Percentiles rank a stretch among this genome's conserved stretches.
phyloP scores from a whole-genome alignment of 2,797 vertebrate species.

The Sciurus vulgaris region DNA sequence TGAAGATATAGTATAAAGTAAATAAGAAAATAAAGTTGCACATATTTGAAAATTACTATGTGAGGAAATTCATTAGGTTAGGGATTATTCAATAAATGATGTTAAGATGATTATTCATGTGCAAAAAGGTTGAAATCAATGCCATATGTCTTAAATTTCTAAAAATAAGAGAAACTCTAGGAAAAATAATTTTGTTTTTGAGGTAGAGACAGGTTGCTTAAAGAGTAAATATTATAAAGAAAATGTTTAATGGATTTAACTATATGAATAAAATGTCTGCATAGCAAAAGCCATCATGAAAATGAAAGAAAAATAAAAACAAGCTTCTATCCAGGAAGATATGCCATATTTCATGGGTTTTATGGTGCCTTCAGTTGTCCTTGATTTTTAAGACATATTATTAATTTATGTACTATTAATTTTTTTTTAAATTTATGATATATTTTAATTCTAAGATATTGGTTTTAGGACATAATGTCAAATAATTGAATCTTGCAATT shows the following conservation, averaged over 20 bases:
- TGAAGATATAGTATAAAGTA: neutral
- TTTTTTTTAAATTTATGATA: neutral
- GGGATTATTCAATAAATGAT: neutral
- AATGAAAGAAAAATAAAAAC: neutral
- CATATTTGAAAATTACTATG: neutral
- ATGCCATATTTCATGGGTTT: neutral
- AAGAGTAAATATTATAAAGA: neutral
- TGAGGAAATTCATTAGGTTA: neutral
- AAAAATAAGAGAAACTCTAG: neutral
- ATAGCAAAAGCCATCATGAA: neutral
- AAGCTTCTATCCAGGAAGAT: neutral
- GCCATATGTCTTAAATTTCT: neutral
- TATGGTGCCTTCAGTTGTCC: neutral
- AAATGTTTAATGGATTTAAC: neutral
- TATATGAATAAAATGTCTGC: neutral
- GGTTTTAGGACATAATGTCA: neutral
- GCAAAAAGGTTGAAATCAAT: neutral
- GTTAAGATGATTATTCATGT: neutral
- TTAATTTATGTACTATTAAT: neutral
- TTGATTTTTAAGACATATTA: neutral
- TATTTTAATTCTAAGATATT: neutral
- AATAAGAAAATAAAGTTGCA: neutral
- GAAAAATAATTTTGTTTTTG: neutral
- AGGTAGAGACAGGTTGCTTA: neutral
- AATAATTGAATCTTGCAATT: slow-evolving; percentile 19